Conservation (phyloP, 2,888 invertebrate genomes). For the Andrena bicolor region DNA sequence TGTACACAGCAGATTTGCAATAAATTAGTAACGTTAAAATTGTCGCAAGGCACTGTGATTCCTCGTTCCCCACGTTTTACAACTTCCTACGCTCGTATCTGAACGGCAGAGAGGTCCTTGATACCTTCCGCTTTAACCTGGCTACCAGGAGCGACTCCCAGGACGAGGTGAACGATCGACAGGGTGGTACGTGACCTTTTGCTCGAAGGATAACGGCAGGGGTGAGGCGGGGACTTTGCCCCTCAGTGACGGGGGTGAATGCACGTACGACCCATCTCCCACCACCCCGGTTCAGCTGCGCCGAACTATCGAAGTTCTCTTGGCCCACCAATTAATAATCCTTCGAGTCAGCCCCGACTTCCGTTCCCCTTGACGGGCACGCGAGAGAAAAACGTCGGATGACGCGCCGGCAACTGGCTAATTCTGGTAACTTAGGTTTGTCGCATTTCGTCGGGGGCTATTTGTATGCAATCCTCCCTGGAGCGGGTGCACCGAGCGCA, state of each 20-base stretch:
- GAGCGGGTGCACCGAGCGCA: conserved; percentile 53
- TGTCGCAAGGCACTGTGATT: background rate
- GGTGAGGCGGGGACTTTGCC: conserved; percentile 72
- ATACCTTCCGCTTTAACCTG: conserved; percentile 81
- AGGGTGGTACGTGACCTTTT: conserved; percentile 84
- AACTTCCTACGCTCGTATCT: conserved; percentile 14
- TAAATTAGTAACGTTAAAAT: background rate
- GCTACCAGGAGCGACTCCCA: conserved; percentile 77
- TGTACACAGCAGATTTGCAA: background rate
- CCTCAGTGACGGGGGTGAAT: conserved; percentile 77
- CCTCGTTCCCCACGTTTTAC: background rate
- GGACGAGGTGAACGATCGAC: conserved; percentile 82
- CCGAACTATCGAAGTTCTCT: conserved; percentile 51
- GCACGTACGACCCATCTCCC: conserved; percentile 71
- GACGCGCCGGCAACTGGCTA: background rate
- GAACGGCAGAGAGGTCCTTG: conserved; percentile 53
- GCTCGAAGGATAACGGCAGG: conserved; percentile 82
- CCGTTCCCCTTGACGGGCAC: background rate
- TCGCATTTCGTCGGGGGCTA: conserved; percentile 46
- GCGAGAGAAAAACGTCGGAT: background rate
- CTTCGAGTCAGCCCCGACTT: background rate
- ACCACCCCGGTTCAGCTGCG: conserved; percentile 43
- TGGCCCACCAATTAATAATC: conserved; percentile 56
- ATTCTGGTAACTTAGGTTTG: conserved; percentile 23
- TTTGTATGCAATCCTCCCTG: conserved; percentile 67